Evolutionary conservation across 2,797 vertebrate species (phyloP).

Genomic region (Margarornis squamiger): DNA sequence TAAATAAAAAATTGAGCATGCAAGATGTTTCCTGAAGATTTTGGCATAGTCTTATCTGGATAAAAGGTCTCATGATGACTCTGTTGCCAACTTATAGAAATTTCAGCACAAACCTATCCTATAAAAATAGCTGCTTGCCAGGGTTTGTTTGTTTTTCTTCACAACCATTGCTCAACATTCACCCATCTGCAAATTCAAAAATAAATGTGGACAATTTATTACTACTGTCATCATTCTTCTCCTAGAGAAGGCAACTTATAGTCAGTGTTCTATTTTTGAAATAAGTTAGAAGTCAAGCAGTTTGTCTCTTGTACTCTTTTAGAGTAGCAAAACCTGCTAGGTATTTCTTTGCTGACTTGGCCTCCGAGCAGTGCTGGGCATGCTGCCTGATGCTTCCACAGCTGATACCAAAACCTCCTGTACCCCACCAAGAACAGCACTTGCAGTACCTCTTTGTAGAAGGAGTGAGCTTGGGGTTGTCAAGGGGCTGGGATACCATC

Average conservation of each 20-base stretch:
- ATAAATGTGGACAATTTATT: conserved; percentile 36
- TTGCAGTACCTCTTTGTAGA: background rate
- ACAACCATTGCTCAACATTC: background rate
- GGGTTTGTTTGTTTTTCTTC: conserved; percentile 54
- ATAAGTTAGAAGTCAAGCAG: conserved; percentile 11
- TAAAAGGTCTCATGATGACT: conserved; percentile 15
- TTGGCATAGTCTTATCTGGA: conserved; percentile 55
- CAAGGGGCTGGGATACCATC: background rate
- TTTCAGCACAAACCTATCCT: conserved; percentile 50
- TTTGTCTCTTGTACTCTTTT: background rate
- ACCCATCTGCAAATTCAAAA: conserved; percentile 44
- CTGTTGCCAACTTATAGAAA: conserved; percentile 57
- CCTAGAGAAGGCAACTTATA: conserved; percentile 44
- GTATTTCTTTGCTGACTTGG: background rate
- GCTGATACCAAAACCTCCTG: background rate
- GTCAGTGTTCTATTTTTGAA: background rate
- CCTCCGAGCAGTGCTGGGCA: background rate
- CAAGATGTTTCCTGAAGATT: conserved; percentile 65
- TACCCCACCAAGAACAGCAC: background rate
- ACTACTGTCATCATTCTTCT: conserved; percentile 37
- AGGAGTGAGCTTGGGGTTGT: background rate
- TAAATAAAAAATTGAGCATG: conserved; percentile 13
- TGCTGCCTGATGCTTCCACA: background rate
- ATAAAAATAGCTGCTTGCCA: conserved; percentile 49
- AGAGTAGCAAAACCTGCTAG: background rate